phyloP scores from a whole-genome alignment of 2,113 vertebrate species.

The Austrofundulus limnaeus region DNA sequence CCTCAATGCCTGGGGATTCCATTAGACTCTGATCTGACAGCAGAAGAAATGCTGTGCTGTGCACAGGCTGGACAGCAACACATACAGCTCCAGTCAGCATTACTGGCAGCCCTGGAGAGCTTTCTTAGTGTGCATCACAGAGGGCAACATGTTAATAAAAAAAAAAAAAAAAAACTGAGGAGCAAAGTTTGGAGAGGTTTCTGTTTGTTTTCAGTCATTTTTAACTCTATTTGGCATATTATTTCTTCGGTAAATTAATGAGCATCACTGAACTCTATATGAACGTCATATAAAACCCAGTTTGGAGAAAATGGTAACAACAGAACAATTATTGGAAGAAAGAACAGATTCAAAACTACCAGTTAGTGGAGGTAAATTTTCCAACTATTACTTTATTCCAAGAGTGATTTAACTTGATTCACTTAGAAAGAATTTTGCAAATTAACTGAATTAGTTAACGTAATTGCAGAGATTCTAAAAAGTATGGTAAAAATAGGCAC shows the following conservation, averaged over 20 bases:
- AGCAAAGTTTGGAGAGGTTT: constrained; percentile 28
- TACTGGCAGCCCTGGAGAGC: constrained; percentile 51
- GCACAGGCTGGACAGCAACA: constrained; percentile 48
- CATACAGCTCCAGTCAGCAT: constrained; percentile 46
- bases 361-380: no score
- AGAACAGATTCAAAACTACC: no score
- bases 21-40: constrained; percentile 73
- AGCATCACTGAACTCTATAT: no score
- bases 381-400: no score
- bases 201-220: constrained; percentile 13
- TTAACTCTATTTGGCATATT: not conserved
- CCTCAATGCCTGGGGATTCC: constrained; percentile 72
- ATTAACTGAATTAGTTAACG: constrained; percentile 24
- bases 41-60: constrained; percentile 68
- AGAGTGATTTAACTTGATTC: not conserved
- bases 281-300: no score
- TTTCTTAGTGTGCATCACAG: constrained; percentile 20
- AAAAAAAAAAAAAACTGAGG: constrained; percentile 40
- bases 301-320: no score
- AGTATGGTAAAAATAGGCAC: constrained; percentile 21
- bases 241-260: no score
- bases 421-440: not conserved
- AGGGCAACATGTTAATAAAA: constrained; percentile 50
- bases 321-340: no score
- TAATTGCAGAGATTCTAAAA: constrained; percentile 15